Percentiles rank a stretch among this genome's conserved stretches.
Evolutionary conservation across 1,140 invertebrate genomes (phyloP).

Genomic region (Helicorthomorpha holstii): DNA sequence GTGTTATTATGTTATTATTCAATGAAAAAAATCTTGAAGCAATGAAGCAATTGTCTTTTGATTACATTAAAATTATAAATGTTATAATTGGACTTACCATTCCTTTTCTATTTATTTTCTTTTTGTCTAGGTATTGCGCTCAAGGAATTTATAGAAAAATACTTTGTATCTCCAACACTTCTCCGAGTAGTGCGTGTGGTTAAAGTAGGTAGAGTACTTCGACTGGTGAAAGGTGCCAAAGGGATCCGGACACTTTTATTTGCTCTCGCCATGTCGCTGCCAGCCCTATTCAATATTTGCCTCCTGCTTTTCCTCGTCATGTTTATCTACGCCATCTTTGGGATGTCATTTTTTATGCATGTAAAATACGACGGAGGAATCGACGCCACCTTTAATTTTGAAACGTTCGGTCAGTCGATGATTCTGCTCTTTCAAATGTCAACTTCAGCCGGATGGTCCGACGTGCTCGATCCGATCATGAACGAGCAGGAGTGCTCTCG

Average conservation of each 20-base stretch:
- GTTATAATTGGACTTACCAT: background rate
- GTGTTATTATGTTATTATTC: background rate
- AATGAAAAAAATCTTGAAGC: background rate
- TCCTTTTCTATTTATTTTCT: constrained; percentile 16
- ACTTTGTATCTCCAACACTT: constrained; percentile 92
- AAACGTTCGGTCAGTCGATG: constrained; percentile 96
- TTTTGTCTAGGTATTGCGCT: constrained; percentile 65
- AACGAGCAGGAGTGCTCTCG: constrained; percentile 81
- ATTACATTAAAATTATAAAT: background rate
- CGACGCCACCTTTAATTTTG: constrained; percentile 95
- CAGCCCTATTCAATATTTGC: constrained; percentile 96
- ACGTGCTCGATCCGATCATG: constrained; percentile 86
- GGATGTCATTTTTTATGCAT: constrained; percentile 99
- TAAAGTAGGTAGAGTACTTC: constrained; percentile 88
- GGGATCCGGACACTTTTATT: constrained; percentile 93
- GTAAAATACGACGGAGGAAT: constrained; percentile 75
- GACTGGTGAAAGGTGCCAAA: constrained; percentile 92
- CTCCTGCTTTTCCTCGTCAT: constrained; percentile 92
- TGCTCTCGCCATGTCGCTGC: constrained; percentile 92
- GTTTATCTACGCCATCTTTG: constrained; percentile 98
- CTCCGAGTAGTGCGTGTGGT: constrained; percentile 93
- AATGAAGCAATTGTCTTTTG: background rate
- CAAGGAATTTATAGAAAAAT: constrained; percentile 90
- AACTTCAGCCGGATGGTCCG: constrained; percentile 94
- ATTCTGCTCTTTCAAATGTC: constrained; percentile 97